Base-by-base conservation (phyloP, 2,797 vertebrate genomes). In the Dermochelys coriacea region DNA sequence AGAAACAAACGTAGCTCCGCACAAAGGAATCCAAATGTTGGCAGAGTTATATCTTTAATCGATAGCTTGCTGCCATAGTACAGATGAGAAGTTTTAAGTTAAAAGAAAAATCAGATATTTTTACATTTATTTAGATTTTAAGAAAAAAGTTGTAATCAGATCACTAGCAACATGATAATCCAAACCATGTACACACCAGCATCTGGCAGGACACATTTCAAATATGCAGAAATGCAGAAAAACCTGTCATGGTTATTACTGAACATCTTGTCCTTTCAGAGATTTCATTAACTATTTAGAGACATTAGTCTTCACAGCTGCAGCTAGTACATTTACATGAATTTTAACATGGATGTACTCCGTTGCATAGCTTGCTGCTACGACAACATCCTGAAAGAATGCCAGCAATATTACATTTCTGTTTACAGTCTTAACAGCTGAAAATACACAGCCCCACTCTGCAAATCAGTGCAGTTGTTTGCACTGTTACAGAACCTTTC, bases 1-100 rank as follows among this genome's bases (percentile, higher is more conserved):
- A 80, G 47, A 49, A 93, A 90, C 16, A 75, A 89, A 75, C 4
- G 86, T 83, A 86, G 82, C 86, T 95, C 77, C 49, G 79, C 86
- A 82, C 5, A 7, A 74, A 84, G 89, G 85, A 91, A 27, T 82
- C 86, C 90, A 95, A 77, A 85, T 80, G 47, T 86, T 19, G 61
- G 15, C 84, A 85, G 71, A 93, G 80, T 37, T 47, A 90, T 88
- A 94, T 87, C 79, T 80, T 94, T 49, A 2, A 0, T 50, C 37
- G 89, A 77, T 64, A 25, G 74, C 45, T 85, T 16, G 59, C 75
- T 87, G 81, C 81, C 93, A 80, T 57, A 49, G 88, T 49, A 25
- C 0, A 15, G 27, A 29, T 8, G 45, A 47, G 25, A 16, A 5
- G 25, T 47, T 77, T 49, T 77, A 77, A 77, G 8, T 18, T 47